These are phyloP conservation scores for Fragum fragum DNA, from an alignment of 2,888 invertebrate genomes.

Conservation along the genomic window DNA sequence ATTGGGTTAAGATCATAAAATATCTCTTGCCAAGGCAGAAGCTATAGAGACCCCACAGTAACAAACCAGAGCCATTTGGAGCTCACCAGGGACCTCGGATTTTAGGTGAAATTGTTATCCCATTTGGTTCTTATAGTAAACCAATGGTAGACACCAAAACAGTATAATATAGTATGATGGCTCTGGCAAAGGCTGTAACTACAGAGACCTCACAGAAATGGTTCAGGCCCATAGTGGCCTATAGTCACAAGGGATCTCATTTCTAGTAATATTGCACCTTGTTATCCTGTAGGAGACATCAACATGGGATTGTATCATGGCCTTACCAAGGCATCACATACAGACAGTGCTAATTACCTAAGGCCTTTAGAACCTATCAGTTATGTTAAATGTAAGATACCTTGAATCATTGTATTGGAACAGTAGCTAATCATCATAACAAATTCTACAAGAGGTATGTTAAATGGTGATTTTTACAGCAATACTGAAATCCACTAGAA, in stretches of 20 bases:
- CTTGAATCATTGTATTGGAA: too few species aligned
- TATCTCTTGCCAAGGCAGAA: slow-evolving; percentile 18
- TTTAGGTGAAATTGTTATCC: slow-evolving; percentile 63
- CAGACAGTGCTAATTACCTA: too few species aligned
- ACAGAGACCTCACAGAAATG: slow-evolving; percentile 71
- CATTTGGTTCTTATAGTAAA: too few species aligned
- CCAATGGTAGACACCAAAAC: slow-evolving; percentile 35
- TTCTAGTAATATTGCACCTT: slow-evolving; percentile 55
- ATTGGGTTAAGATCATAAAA: slow-evolving; percentile 36
- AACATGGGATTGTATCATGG: too few species aligned
- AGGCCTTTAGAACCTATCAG: too few species aligned
- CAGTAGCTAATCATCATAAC: too few species aligned
- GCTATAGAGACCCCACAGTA: slow-evolving; percentile 69
- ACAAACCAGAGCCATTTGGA: slow-evolving; percentile 74
- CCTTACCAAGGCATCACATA: too few species aligned
- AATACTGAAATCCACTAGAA: too few species aligned
- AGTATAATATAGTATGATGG: slow-evolving; percentile 44
- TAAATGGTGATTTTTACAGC: too few species aligned
- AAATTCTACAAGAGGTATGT: too few species aligned
- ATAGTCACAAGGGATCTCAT: slow-evolving; percentile 57
- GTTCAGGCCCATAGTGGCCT: slow-evolving; percentile 75
- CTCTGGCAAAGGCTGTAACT: slow-evolving; percentile 16
- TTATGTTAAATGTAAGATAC: too few species aligned
- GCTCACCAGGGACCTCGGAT: slow-evolving; percentile 60
- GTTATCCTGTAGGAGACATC: too few species aligned